Percentiles rank a stretch among this genome's conserved stretches.
Evolutionary conservation across 2,888 invertebrate genomes (phyloP).

Genomic region (Ophonus ardosiacus): DNA sequence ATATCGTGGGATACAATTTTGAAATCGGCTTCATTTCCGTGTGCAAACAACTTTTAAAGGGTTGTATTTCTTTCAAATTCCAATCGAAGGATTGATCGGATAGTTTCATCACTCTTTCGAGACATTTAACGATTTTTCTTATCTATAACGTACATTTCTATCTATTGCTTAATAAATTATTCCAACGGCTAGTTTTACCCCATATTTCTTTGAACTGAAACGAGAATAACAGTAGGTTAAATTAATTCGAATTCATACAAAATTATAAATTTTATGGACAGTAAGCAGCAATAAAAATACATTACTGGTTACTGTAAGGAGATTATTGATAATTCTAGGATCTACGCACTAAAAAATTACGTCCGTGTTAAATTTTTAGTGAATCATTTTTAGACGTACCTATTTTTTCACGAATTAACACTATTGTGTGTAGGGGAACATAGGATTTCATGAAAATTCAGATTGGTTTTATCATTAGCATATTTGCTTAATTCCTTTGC

Average conservation of each 20-base stretch:
- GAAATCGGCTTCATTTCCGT: conserved; percentile 48
- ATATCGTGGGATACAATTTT: conserved; percentile 73
- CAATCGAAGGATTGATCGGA: conserved; percentile 53
- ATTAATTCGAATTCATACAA: not conserved
- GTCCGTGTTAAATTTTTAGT: no score
- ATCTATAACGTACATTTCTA: conserved; percentile 41
- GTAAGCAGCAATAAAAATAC: no score
- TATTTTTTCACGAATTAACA: no score
- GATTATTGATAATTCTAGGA: no score
- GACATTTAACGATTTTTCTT: conserved; percentile 58
- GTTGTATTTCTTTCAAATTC: conserved; percentile 39
- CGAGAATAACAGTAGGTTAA: not conserved
- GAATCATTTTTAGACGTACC: no score
- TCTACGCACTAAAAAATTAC: no score
- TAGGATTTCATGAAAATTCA: no score
- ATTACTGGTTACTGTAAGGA: no score
- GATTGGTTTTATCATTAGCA: no score
- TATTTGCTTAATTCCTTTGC: no score
- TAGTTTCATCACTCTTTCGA: conserved; percentile 51
- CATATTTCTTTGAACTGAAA: conserved; percentile 11
- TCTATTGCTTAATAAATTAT: conserved; percentile 22
- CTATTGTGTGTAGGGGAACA: no score
- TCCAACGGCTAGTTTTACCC: conserved; percentile 11
- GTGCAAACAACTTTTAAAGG: conserved; percentile 48
- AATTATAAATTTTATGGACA: no score